Evolutionary conservation across 2,113 vertebrate genomes (phyloP), one percentile per base, ranked within the genome.

Genomic region (Conger conger): DNA sequence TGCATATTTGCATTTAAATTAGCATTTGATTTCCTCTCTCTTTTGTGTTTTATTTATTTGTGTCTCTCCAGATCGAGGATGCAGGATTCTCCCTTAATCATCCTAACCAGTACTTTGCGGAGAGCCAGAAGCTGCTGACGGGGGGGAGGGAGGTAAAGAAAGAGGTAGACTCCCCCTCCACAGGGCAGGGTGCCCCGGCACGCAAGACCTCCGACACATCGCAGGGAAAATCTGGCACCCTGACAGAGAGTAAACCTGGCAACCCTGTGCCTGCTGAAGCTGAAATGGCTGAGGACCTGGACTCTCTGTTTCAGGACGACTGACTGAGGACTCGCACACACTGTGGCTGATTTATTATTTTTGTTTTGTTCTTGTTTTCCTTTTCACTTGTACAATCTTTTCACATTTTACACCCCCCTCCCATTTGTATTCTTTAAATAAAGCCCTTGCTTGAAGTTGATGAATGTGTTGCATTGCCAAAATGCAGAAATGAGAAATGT

Each of bases 31-130:
- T 54, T 73, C 54, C 38, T 4, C 57, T 54, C 4, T 27, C 37
- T 20, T 76, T 60, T 20, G 81, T 38, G 23, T 35, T 23, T 68
- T 33, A 88, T 7, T 77, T 83, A 1, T 53, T 90, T 89, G 86
- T 38, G 27, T 90, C 90, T 73, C 78, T 11, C 68, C 93, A 99
- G 98, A 85, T 98, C 16, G 97, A 97, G 42, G 98, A 99, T 30
- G 86, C 94, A 53, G 95, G 93, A 1, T 99, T 99, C 94, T 98
- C 97, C 27, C 93, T 99, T 89, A 99, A 90, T 93, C 98, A 99
- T 89, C 98, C 98, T 2, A 99, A 99, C 94, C 97, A 99, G 92
- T 99, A 99, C 94, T 99, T 99, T 88, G 79, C 92, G 3, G 98
- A 99, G 93, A 99, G 98, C 89, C 95, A 95, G 92, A 94, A 83